Evolutionary conservation across 2,797 vertebrate genomes (phyloP), one percentile per base, ranked within the genome.

Genomic region (Passerculus sandwichensis): DNA sequence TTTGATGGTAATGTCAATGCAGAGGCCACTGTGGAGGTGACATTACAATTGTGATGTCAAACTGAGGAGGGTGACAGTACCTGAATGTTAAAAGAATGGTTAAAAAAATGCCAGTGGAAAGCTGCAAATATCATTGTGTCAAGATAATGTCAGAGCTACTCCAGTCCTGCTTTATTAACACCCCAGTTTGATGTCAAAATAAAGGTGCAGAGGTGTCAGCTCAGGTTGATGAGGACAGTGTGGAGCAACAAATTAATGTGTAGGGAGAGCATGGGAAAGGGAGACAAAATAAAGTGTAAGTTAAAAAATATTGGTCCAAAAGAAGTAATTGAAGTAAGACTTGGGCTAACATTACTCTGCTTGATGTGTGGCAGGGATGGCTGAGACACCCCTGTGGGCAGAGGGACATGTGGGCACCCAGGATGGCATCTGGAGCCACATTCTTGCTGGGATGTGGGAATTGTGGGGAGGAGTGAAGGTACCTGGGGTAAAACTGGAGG

Each of bases 121-220:
- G 50, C 77, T 91, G 77, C 67, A 94, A 91, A 82, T 86, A 88
- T n/a, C 83, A 40, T 57, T 21, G 6, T 71, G 88, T 88, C 70
- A 71, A 85, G 76, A 76, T 84, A 92, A 96, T 70, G 91, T 53
- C 94, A 91, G 72, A 84, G 73, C 60, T 51, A 59, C 78, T 92
- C 84, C 69, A 45, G 67, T 23, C 38, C 61, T 74, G 51, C 65
- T 94, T 91, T 59, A 67, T 82, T 89, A 95, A 94, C 70, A 61
- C 25, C 29, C 27, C 29, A 30, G 45, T 87, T 61, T 91, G 64
- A 81, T 90, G 89, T 71, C 71, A 90, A 93, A 92, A 85, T 27
- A 86, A 67, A 93, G 89, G 67, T 76, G 71, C 45, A 32, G 60
- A 64, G 12, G 27, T 45, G 56, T 54, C 71, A 67, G 64, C 80